Evolutionary conservation across 2,797 vertebrate species (phyloP).

Genomic region (Anguilla obscura): DNA sequence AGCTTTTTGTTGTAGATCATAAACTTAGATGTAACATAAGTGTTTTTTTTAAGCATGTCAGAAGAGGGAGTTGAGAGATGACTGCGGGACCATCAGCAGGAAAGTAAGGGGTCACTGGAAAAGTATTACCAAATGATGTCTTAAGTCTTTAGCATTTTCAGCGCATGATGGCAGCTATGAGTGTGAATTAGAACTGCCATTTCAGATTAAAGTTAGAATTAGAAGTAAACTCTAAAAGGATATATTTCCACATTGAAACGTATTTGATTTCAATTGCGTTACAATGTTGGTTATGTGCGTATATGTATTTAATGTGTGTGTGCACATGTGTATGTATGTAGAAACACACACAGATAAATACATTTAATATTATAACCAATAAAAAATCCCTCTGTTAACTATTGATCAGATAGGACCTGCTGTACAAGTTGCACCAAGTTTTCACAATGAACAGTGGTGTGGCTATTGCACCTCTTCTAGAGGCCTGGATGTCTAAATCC

Average conservation of each 20-base stretch:
- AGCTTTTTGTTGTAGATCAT: neutral
- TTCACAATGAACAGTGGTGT: neutral
- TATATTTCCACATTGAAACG: neutral
- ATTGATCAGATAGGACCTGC: neutral
- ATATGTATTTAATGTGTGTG: neutral
- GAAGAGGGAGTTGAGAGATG: neutral
- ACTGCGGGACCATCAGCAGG: neutral
- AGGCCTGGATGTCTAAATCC: neutral
- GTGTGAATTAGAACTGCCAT: neutral
- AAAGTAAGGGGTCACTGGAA: neutral
- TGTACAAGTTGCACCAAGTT: neutral
- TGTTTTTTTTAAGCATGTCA: constrained; percentile 5
- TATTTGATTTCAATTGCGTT: neutral
- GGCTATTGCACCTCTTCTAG: neutral
- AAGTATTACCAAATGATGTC: constrained; percentile 17
- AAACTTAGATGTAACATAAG: neutral
- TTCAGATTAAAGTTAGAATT: neutral
- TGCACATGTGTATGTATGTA: too few species aligned
- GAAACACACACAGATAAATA: neutral
- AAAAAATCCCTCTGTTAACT: neutral
- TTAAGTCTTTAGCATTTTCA: neutral
- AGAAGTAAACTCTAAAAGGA: neutral
- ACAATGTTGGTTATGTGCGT: neutral
- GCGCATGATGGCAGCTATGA: neutral
- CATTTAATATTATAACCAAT: neutral